phyloP scores from a whole-genome alignment of 2,113 vertebrate genomes.

The Cebidichthys violaceus region DNA sequence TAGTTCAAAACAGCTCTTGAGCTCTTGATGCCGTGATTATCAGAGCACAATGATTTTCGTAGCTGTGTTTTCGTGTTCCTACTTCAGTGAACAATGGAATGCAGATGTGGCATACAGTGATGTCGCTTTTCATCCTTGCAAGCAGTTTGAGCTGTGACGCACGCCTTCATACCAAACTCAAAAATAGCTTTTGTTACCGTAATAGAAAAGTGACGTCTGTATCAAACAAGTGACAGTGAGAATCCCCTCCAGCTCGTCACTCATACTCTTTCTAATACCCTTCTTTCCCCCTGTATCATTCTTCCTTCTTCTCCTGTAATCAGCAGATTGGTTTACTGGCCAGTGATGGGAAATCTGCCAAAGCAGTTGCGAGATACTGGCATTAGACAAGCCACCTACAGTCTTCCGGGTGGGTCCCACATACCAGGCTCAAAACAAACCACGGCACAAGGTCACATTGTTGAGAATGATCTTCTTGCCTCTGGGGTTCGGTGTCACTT shows the following conservation, averaged over 20 bases:
- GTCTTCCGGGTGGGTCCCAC: conserved; percentile 36
- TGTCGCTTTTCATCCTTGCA: background rate
- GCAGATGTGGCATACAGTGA: background rate
- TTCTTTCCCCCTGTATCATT: background rate
- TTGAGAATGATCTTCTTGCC: conserved; percentile 19
- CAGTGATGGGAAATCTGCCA: conserved; percentile 28
- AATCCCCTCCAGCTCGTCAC: background rate
- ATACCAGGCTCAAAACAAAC: conserved; percentile 51
- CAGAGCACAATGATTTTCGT: background rate
- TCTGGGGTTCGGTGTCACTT: conserved; percentile 23
- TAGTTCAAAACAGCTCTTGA: background rate
- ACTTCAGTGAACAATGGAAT: background rate
- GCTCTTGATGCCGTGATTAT: background rate
- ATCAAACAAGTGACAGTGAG: background rate
- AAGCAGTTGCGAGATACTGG: conserved; percentile 32
- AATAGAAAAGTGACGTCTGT: background rate
- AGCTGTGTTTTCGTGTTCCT: background rate
- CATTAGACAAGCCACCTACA: conserved; percentile 39
- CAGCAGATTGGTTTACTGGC: background rate
- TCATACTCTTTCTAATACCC: background rate
- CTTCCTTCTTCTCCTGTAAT: background rate
- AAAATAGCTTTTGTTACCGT: conserved; percentile 11
- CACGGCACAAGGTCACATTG: background rate
- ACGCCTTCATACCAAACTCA: background rate
- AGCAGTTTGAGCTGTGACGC: background rate